Evolutionary conservation across 2,113 vertebrate species (phyloP).

Genomic region (Nerophis ophidion): DNA sequence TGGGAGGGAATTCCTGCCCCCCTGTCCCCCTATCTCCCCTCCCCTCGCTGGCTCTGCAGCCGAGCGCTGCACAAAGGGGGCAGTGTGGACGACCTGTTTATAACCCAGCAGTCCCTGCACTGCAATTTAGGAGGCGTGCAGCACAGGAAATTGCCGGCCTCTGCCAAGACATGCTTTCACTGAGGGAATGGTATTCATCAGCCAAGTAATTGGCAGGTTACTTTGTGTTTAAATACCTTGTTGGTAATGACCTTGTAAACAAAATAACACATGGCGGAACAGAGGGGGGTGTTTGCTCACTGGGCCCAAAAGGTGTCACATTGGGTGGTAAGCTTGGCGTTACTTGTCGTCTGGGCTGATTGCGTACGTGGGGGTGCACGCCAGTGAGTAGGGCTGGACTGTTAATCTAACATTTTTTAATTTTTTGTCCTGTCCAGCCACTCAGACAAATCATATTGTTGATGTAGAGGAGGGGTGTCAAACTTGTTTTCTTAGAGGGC

Average conservation of each 20-base stretch:
- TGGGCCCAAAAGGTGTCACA: conserved; percentile 4
- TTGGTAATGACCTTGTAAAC: conserved; percentile 96
- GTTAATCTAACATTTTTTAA: too few relatives aligned
- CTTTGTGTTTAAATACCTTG: conserved; percentile 82
- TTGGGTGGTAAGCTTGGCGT: conserved; percentile 39
- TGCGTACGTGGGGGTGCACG: conserved; percentile 32
- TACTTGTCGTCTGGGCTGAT: conserved; percentile 21
- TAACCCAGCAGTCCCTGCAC: conserved; percentile 82
- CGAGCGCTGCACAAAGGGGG: conserved; percentile 78
- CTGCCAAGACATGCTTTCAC: conserved; percentile 84
- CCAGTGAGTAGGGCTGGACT: neutral
- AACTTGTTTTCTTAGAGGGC: too few relatives aligned
- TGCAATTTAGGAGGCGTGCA: conserved; percentile 91
- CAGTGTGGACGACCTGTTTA: conserved; percentile 78
- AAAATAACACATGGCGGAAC: conserved; percentile 78
- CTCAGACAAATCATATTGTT: too few relatives aligned
- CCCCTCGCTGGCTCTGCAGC: conserved; percentile 32
- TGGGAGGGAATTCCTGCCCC: conserved; percentile 73
- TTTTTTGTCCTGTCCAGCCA: too few relatives aligned
- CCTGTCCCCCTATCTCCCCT: neutral
- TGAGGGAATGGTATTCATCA: conserved; percentile 89
- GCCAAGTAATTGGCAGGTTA: conserved; percentile 90
- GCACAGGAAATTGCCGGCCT: conserved; percentile 93
- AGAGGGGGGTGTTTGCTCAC: conserved; percentile 60
- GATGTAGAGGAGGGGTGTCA: too few relatives aligned